Percentiles rank a stretch among this genome's conserved stretches.
Conservation (phyloP, 1,140 invertebrate genomes). For the Drosophila takahashii region DNA sequence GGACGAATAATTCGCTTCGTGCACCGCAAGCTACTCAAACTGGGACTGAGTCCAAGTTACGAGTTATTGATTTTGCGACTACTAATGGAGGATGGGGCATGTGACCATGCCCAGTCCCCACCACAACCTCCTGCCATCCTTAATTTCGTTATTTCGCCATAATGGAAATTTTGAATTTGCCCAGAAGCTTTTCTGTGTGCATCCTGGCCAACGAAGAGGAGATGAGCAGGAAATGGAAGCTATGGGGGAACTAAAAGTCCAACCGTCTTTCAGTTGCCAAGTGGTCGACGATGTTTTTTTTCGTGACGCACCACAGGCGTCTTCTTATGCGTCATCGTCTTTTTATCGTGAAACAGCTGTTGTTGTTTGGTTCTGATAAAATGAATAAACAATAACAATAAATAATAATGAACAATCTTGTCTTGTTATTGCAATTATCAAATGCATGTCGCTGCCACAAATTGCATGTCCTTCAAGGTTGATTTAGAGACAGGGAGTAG, state of each 20-base stretch:
- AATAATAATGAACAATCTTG: conserved; percentile 16
- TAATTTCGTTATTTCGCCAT: conserved; percentile 40
- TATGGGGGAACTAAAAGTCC: not conserved
- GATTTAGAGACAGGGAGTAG: conserved; percentile 4
- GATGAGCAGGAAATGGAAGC: conserved; percentile 18
- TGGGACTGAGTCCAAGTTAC: conserved; percentile 21
- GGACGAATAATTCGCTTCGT: conserved; percentile 6
- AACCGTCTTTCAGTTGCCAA: conserved; percentile 24
- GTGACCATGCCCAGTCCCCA: not conserved
- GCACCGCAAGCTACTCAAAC: conserved; percentile 13
- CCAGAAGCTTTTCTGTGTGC: conserved; percentile 8
- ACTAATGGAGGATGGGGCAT: not conserved
- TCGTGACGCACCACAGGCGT: conserved; percentile 18
- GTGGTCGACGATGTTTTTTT: conserved; percentile 10
- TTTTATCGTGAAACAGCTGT: conserved; percentile 20
- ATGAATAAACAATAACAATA: not conserved
- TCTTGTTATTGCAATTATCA: conserved; percentile 51
- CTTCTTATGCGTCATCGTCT: conserved; percentile 44
- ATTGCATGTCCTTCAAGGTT: conserved; percentile 50
- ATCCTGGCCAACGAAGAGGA: not conserved
- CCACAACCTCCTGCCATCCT: not conserved
- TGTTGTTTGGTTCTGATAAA: conserved; percentile 27
- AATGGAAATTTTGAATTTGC: conserved; percentile 42
- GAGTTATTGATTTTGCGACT: conserved; percentile 37
- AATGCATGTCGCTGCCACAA: conserved; percentile 21